Conservation (phyloP, 2,888 invertebrate species). For the Thera obeliscata region DNA sequence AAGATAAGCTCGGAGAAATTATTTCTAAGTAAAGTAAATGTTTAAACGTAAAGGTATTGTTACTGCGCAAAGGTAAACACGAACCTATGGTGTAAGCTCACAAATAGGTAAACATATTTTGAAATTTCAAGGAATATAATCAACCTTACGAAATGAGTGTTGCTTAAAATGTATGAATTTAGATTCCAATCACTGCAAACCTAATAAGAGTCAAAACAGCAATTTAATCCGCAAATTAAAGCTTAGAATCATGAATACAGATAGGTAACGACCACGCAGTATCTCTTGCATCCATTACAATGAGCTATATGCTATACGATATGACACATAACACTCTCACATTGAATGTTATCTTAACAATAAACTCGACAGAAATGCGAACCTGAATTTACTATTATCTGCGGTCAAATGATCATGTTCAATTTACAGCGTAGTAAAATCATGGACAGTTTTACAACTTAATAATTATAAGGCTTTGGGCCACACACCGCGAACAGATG, state of each 20-base stretch:
- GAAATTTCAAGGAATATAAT: slow-evolving; percentile 11
- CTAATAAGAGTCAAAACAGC: slow-evolving; percentile 14
- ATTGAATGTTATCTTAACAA: slow-evolving; percentile 43
- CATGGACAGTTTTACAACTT: slow-evolving; percentile 56
- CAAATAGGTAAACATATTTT: background rate
- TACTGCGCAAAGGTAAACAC: background rate
- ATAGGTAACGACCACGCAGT: slow-evolving; percentile 25
- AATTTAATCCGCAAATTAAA: slow-evolving; percentile 19
- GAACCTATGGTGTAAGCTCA: background rate
- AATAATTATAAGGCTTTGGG: slow-evolving; percentile 55
- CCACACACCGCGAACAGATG: slow-evolving; percentile 63
- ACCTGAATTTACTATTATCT: slow-evolving; percentile 44
- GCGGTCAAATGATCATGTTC: slow-evolving; percentile 49
- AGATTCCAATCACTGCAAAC: slow-evolving; percentile 9
- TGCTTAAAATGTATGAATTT: slow-evolving; percentile 6
- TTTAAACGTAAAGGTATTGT: slow-evolving; percentile 6
- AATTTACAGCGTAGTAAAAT: slow-evolving; percentile 51
- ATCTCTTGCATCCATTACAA: slow-evolving; percentile 23
- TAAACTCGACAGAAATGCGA: slow-evolving; percentile 49
- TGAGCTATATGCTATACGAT: slow-evolving; percentile 27
- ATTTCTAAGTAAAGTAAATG: slow-evolving; percentile 32
- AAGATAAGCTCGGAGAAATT: slow-evolving; percentile 34
- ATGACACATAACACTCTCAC: slow-evolving; percentile 31
- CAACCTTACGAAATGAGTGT: slow-evolving; percentile 1
- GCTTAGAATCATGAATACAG: slow-evolving; percentile 12